phyloP scores from a whole-genome alignment of 2,113 vertebrate species.

The Grantiella picta region DNA sequence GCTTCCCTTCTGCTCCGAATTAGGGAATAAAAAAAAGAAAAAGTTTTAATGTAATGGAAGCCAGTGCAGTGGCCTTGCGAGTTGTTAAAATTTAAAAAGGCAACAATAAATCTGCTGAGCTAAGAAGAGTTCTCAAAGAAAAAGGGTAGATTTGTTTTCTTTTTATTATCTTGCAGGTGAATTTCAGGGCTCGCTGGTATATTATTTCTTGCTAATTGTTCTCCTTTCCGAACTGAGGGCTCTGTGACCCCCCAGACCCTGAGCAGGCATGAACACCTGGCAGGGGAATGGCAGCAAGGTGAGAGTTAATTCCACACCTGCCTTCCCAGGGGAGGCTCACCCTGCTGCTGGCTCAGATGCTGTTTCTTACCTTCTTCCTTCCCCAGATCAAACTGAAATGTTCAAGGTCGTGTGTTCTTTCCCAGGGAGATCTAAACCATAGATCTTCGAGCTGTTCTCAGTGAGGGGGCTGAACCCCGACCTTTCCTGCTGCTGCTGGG shows the following conservation, averaged over 20 bases:
- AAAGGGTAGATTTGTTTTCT: constrained; percentile 19
- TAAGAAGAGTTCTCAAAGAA: background rate
- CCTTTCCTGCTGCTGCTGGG: background rate
- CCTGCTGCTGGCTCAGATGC: background rate
- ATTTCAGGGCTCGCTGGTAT: background rate
- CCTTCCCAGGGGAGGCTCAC: background rate
- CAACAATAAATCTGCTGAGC: constrained; percentile 45
- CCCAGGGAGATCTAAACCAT: background rate
- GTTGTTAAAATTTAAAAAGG: constrained; percentile 42
- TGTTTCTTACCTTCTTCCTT: background rate
- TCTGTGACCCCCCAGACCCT: background rate
- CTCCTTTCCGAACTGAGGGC: background rate
- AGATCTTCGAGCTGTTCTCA: background rate
- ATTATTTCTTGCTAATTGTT: constrained; percentile 39
- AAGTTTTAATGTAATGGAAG: constrained; percentile 19
- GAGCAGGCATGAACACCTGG: background rate
- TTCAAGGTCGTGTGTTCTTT: background rate
- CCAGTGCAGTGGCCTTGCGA: background rate
- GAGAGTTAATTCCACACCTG: background rate
- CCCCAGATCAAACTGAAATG: background rate
- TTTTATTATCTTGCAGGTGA: constrained; percentile 40
- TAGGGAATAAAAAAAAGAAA: constrained; percentile 31
- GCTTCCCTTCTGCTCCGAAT: background rate
- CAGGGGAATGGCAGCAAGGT: background rate
- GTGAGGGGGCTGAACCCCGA: background rate